These are phyloP conservation scores for Dermochelys coriacea DNA, from an alignment of 2,797 vertebrate genomes.

Conservation along the genomic window DNA sequence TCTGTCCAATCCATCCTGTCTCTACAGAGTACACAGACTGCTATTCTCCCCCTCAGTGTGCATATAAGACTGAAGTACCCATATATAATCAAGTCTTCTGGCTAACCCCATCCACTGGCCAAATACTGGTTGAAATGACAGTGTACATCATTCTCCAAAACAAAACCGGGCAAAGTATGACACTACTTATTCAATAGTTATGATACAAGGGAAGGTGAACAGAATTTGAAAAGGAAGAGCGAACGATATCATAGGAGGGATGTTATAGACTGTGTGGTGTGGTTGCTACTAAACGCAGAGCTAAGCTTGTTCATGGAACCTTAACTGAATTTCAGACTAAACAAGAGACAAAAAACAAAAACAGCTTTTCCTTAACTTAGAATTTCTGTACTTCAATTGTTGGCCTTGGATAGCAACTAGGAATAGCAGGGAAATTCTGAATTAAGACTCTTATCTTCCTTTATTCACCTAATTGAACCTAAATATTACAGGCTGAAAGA, in stretches of 20 bases:
- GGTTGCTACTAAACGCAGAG: neutral
- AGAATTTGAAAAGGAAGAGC: neutral
- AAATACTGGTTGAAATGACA: neutral
- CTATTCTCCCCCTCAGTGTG: neutral
- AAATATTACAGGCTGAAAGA: neutral
- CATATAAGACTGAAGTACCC: neutral
- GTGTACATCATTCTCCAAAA: neutral
- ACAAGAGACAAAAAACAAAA: neutral
- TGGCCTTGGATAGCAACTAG: neutral
- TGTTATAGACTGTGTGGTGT: neutral
- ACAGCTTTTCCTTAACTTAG: neutral
- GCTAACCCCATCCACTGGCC: neutral
- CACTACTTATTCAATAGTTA: neutral
- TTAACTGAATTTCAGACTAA: neutral
- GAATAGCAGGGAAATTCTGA: rapidly evolving
- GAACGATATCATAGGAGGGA: neutral
- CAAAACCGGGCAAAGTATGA: neutral
- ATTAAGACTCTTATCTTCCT: neutral
- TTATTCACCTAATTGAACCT: neutral
- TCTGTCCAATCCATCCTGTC: neutral
- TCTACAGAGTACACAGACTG: neutral
- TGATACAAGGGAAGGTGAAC: neutral
- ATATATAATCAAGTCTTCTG: neutral
- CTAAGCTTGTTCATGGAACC: neutral
- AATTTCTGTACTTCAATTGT: neutral